Evolutionary conservation across 2,113 vertebrate species (phyloP), one percentile per base, ranked within the genome.

Genomic region (Siphamia tubifer): DNA sequence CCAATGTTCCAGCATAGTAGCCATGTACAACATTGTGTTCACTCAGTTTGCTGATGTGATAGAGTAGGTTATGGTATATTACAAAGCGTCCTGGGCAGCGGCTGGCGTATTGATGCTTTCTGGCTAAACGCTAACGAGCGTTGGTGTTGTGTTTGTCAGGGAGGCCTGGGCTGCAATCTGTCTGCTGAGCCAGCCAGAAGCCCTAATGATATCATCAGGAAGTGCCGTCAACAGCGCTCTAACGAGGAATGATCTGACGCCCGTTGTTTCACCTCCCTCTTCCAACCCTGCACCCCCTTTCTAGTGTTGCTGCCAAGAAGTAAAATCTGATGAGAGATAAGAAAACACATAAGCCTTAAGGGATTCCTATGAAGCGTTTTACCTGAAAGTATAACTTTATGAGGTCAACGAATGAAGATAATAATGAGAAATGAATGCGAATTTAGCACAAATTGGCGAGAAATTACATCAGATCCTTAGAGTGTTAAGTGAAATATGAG

Each of bases 201-300:
- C 84, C 63, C 77, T 90, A 90, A 90, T 90, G 88, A 89, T 90
- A 84, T 85, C 86, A 90, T 90, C 85, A 91, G 75, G 77, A 88
- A 79, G 69, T 70, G 73, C 76, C 78, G 77, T 84, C 82, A 79
- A 69, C 81, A 42, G 60, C 52, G 49, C 73, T 56, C 67, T 92
- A 90, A 89, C 73, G 54, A 89, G 88, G 82, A 89, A 69, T 79
- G 69, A 89, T 87, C 79, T 74, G 82, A 83, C 36, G 57, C 76
- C 63, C 45, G 35, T 63, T 76, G 77, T 72, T 79, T 70, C 72
- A 68, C 78, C 77, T 69, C 85, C 27, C 9, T 16, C 23, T 43
- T 49, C 40, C n/a, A 8, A 38, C 40, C 35, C 64, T 52, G 10
- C 20, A 5, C 13, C 6, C 44, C 36, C 57, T 36, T 36, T 30